Evolutionary conservation across 2,113 vertebrate species (phyloP), one percentile per base, ranked within the genome.

Genomic region (Romanogobio albipinnatus): DNA sequence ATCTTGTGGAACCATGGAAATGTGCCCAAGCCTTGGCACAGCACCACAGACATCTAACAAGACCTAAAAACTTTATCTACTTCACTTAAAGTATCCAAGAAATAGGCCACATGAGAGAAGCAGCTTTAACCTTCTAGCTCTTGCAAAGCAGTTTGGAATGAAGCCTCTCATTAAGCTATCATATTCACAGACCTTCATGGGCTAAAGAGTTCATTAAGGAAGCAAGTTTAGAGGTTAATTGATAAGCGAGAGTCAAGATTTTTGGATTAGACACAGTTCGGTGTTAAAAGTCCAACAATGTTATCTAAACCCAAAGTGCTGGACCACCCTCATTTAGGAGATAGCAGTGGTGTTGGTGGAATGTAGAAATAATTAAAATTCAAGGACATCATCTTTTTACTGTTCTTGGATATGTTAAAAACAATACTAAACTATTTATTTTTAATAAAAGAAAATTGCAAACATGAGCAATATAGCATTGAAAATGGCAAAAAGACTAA

Each of bases 151-250:
- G 91, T 91, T 90, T 88, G 84, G 81, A 61, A 90, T 3, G 3
- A 79, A 66, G 86, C 85, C 86, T 86, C 83, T 93, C 89, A 92
- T 94, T 92, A 93, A 83, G 86, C 70, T 82, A 89, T 88, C 86
- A 89, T 91, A 91, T 92, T 86, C 82, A 83, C 64, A 86, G 90
- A 92, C 89, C 88, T 92, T 91, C 90, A 90, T 86, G 89, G 88
- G 86, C 89, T 87, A 88, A 81, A 73, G 66, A 85, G 89, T 90
- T 91, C 86, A 91, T 91, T 93, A 92, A 91, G 86, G 86, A 86
- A 45, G 85, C 71, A 87, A 89, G 82, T 90, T 80, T 87, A 79
- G 71, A 66, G 68, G 88, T 83, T 85, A 92, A 91, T 84, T 88
- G 86, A 91, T 90, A 86, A 88, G 86, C 88, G 66, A 56, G 71